Percentiles rank a stretch among this genome's conserved stretches.
Conservation (phyloP, 2,888 invertebrate genomes). For the Brassicogethes aeneus region DNA sequence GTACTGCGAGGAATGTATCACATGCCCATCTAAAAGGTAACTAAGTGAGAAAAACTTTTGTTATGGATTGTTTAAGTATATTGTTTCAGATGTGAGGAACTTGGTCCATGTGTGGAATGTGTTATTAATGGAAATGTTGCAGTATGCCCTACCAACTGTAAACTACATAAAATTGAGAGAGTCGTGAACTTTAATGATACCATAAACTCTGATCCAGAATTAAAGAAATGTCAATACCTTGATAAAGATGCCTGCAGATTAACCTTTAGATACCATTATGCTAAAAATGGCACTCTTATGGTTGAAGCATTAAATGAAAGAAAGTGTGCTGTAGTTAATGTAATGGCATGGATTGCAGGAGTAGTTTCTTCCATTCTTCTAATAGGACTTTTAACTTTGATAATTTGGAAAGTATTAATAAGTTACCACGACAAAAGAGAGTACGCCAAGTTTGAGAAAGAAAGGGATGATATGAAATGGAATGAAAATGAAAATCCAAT, state of each 20-base stretch:
- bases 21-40: not conserved
- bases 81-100: slow-evolving; percentile 49
- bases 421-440: slow-evolving; percentile 66
- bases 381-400: slow-evolving; percentile 58
- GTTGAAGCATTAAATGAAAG: not conserved
- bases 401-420: slow-evolving; percentile 69
- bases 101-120: slow-evolving; percentile 65
- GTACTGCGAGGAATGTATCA: not conserved
- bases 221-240: not conserved
- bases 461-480: slow-evolving; percentile 60
- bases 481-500: slow-evolving; percentile 71
- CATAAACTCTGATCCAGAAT: too few relatives aligned
- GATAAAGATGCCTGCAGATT: not conserved
- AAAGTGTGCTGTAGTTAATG: not conserved
- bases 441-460: slow-evolving; percentile 64
- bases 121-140: slow-evolving; percentile 42
- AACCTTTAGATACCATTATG: not conserved
- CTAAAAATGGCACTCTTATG: not conserved
- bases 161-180: too few relatives aligned
- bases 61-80: not conserved
- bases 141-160: too few relatives aligned
- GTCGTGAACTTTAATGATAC: too few relatives aligned
- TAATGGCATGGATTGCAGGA: slow-evolving; percentile 61
- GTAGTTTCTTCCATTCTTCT: slow-evolving; percentile 62
- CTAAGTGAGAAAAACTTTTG: too few relatives aligned